Conservation (phyloP, 1,140 invertebrate genomes). For the Trichonephila inaurata region DNA sequence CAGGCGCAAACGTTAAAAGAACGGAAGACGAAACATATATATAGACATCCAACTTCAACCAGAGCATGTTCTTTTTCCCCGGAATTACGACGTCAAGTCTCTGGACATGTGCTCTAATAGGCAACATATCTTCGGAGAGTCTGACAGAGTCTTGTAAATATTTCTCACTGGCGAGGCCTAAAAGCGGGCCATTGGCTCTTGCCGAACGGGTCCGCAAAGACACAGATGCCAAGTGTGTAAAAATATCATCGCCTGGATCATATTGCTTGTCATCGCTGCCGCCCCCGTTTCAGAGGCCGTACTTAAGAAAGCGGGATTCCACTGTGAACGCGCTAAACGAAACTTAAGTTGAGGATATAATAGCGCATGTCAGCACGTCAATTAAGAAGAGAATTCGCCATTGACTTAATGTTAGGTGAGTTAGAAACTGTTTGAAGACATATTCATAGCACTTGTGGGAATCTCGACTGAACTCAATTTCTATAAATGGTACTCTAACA, state of each 20-base stretch:
- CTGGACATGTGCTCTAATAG: constrained; percentile 75
- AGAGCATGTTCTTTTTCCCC: background rate
- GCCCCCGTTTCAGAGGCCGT: constrained; percentile 9
- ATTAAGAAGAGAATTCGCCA: background rate
- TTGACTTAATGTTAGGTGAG: background rate
- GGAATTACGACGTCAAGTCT: constrained; percentile 65
- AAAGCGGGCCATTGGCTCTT: constrained; percentile 15
- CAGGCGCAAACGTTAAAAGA: constrained; percentile 34
- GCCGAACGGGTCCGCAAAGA: constrained; percentile 39
- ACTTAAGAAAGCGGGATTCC: background rate
- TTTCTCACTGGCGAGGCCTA: constrained; percentile 42
- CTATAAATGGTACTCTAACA: background rate
- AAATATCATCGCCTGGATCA: constrained; percentile 72
- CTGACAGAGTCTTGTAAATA: constrained; percentile 74
- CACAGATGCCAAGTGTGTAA: constrained; percentile 75
- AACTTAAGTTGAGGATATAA: background rate
- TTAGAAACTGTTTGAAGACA: background rate
- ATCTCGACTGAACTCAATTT: background rate
- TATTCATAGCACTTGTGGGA: background rate
- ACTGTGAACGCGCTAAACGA: background rate
- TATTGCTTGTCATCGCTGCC: constrained; percentile 64
- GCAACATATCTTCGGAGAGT: constrained; percentile 69
- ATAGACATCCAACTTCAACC: constrained; percentile 4
- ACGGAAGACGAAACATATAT: constrained; percentile 46
- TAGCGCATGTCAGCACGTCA: constrained; percentile 30